Percentiles rank a stretch among this genome's conserved stretches.
These are phyloP conservation scores for Norana najaformis DNA, from an alignment of 2,888 invertebrate genomes.

Conservation along the genomic window DNA sequence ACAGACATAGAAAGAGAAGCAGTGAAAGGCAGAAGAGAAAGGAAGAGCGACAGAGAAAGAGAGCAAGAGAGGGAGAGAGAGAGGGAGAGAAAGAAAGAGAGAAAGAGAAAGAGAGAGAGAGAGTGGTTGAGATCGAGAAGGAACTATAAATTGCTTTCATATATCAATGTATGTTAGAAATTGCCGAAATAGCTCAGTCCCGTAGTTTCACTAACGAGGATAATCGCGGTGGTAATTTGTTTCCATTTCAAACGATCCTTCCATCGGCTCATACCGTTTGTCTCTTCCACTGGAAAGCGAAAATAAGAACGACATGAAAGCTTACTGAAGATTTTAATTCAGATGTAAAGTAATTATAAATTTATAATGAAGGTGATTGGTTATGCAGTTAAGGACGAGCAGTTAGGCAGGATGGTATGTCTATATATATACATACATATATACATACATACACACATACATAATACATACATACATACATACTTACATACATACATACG, in stretches of 20 bases:
- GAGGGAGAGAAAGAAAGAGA: no score
- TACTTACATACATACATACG: not conserved
- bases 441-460: not conserved
- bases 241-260: not conserved
- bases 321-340: not conserved
- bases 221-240: not conserved
- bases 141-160: no score
- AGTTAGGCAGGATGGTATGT: not conserved
- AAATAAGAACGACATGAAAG: not conserved
- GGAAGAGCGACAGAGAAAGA: no score
- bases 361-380: not conserved
- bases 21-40: no score
- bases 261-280: not conserved
- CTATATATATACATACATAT: not conserved
- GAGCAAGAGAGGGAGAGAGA: no score
- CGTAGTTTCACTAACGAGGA: not conserved
- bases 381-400: no score
- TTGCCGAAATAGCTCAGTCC: no score
- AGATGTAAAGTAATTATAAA: not conserved
- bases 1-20: no score
- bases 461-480: not conserved
- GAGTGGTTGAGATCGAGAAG: no score
- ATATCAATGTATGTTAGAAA: no score
- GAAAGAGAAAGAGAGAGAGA: no score
- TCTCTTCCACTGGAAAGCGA: constrained; percentile 20